Base-by-base conservation (phyloP, 2,113 vertebrate species). In the Ptilorrhoa leucosticta region DNA sequence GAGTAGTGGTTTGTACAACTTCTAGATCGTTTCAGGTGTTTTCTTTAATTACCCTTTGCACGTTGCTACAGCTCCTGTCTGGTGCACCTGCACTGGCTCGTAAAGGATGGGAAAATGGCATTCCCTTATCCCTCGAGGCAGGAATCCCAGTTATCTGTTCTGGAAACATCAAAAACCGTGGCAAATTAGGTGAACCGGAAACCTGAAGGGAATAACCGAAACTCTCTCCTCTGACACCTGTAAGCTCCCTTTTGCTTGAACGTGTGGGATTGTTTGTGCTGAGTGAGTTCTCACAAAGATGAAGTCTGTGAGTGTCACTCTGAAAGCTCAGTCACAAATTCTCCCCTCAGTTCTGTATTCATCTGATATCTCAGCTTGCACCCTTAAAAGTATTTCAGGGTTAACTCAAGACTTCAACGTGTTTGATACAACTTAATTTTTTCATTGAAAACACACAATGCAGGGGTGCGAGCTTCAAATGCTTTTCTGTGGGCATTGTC, bases 31-130 rank as follows among this genome's bases (percentile, higher is more conserved):
- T 96, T 94, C 65, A 57, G 95, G 96, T 84, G 11, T 82, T 97
- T 83, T 82, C 95, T 92, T 94, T 97, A 94, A 97, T 96, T 86
- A 63, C 76, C 66, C 60, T 84, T 23, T 95, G 90, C 97, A 96
- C 45, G 96, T 97, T 94, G 92, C 89, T 96, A 11, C 97, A 96
- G 88, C 95, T 97, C 80, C 91, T 26, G 1, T 70, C 77, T 93
- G 61, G 27, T 97, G 94, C 97, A 97, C 96, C 96, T 97, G 97
- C 92, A 60, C 93, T 94, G 96, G 82, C 90, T 92, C 72, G 15
- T 47, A 39, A 85, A 87, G 77, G 96, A 33, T 97, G 96, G 96
- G 97, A 97, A 97, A 96, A 94, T 91, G 96, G 93, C 83, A 40
- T 97, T 97, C 93, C 96, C 47, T 96, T 35, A 66, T 57, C 72